Evolutionary conservation across 2,113 vertebrate genomes (phyloP), one percentile per base, ranked within the genome.

Genomic region (Melanotaenia duboulayi): DNA sequence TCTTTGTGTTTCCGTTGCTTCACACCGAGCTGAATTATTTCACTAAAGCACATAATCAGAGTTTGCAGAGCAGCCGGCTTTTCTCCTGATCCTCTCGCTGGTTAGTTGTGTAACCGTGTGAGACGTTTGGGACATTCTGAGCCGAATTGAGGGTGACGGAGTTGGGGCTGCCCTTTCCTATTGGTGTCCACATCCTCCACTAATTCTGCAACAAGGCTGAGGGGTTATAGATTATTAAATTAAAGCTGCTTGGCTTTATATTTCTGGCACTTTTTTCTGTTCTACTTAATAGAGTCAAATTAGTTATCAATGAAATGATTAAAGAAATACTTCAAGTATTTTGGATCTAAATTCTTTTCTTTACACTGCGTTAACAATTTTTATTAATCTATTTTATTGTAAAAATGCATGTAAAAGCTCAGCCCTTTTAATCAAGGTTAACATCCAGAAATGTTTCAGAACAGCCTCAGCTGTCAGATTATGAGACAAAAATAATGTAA

Each of bases 1-100:
- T 40, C 50, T 76, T 83, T 87, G 77, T 75, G 35, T 64, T 76
- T 3, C 17, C 13, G 4, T 71, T 80, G 7, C 63, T 28, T 23
- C 59, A 81, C 71, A 57, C 39, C 35, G n/a, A 72, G 42, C 58
- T 51, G 42, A 44, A 66, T n/a, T n/a, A 24, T 84, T 78, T 59
- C 51, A 65, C 52, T 51, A 42, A 83, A 69, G 16, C 59, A 1
- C 0, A 2, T 64, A 64, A 81, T 74, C 58, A 1, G 14, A 4
- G 20, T 55, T 77, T 57, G 52, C 51, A 23, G 49, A 64, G 40
- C 20, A 44, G 72, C 51, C 7, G 8, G 76, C 64, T 89, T 81
- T 76, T 44, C 42, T 40, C 37, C 71, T 72, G 65, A 71, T 56
- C 80, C 65, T 39, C 11, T 74, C 44, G 42, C 44, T 7, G 20